Conservation (phyloP, 2,113 vertebrate genomes). For the Istiophorus platypterus region DNA sequence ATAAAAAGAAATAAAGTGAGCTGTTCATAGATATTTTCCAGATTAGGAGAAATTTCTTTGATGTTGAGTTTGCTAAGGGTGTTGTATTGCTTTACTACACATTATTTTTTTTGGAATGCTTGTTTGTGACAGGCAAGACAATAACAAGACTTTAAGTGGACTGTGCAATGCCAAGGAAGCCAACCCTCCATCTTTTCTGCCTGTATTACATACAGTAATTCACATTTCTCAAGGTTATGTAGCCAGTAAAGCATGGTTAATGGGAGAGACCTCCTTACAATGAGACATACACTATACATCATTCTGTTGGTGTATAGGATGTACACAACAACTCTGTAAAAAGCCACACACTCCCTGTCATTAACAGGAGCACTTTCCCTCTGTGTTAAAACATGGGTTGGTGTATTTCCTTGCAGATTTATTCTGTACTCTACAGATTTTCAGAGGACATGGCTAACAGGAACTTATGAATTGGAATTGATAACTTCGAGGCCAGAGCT, state of each 20-base stretch:
- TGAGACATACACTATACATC: conserved; percentile 3
- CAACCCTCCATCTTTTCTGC: not conserved
- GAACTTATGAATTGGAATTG: conserved; percentile 43
- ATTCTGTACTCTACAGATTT: conserved; percentile 8
- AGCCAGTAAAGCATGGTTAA: not conserved
- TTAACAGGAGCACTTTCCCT: conserved; percentile 63
- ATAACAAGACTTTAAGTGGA: not conserved
- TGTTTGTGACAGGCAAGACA: not conserved
- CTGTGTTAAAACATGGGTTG: conserved; percentile 8
- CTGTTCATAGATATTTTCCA: too few relatives aligned
- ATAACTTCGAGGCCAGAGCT: conserved; percentile 41
- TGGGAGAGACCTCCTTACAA: not conserved
- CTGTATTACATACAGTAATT: not conserved
- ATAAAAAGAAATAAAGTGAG: too few relatives aligned
- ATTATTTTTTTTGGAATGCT: too few relatives aligned
- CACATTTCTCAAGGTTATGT: conserved; percentile 3
- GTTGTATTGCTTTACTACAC: not conserved
- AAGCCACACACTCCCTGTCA: conserved; percentile 51
- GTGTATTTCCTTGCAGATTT: conserved; percentile 15
- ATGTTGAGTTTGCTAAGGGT: not conserved
- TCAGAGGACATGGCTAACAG: conserved; percentile 37
- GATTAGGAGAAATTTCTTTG: too few relatives aligned
- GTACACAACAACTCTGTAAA: not conserved
- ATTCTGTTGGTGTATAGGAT: not conserved
- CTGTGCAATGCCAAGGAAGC: not conserved